Base-by-base conservation (phyloP, 1,140 invertebrate genomes). In the Ips typographus region DNA sequence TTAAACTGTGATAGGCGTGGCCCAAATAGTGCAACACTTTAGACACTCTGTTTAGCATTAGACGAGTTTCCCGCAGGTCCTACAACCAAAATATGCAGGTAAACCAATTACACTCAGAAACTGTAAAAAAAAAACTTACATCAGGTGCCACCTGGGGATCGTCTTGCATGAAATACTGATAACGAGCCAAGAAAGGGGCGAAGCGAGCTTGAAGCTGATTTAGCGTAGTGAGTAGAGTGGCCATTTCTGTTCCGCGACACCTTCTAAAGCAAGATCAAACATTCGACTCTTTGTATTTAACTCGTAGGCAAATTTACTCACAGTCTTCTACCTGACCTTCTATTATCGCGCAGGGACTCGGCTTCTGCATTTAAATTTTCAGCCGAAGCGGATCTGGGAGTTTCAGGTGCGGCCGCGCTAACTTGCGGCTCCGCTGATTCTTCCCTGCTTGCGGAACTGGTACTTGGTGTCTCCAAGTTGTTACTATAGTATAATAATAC, bases 1-100 rank as follows among this genome's bases (percentile, higher is more conserved):
- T 96, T 5, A 95, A 82, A 2, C 90, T 88, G 79, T 98, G 95
- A 79, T 92, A 91, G 38, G 91, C 90, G 77, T 97, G 95, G 3
- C 92, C 87, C 62, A 96, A 82, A 63, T 88, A 90, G 78, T 98
- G 95, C 70, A 95, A 83, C 38, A 90, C 83, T 78, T 93, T 89
- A 0, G 90, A 90, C 1, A 94, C 89, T 8, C 88, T 81, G 74
- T 91, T 89, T 47, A 90, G 87, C 38, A 89, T 79, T 2, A 84
- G 82, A 76, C 93, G 90, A 3, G 83, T 83, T 67, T 83, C 77
- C n/a, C 77, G 72, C 51, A 80, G 80, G 60, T 80, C 78, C 83
- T 87, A 64, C 38, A 22, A 77, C 74, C 59, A 51, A 49, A 3
- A 51, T 36, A 40, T 2, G 2, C 1, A 38, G 22, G 3, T n/a